Conservation (phyloP, 1,140 invertebrate genomes). For the Rhopalosiphum padi region DNA sequence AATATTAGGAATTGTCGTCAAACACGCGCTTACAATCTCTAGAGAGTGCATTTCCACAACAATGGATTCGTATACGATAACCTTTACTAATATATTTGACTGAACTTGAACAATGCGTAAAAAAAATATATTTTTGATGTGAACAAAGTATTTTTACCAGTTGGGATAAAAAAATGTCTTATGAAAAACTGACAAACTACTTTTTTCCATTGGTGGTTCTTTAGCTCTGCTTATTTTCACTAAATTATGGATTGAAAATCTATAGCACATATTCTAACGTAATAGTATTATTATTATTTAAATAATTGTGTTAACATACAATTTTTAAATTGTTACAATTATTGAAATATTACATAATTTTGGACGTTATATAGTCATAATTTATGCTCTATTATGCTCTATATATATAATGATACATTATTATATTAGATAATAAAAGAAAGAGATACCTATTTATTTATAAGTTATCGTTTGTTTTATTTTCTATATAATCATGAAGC, state of each 20-base stretch:
- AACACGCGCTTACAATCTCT: not conserved
- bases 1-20: constrained; percentile 21
- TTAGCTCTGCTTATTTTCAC: not conserved
- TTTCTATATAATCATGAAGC: too few relatives aligned
- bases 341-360: too few relatives aligned
- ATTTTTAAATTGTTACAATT: not conserved
- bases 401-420: too few relatives aligned
- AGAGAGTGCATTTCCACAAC: not conserved
- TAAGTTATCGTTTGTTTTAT: not conserved
- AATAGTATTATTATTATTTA: not conserved
- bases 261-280: not conserved
- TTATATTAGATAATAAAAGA: not conserved
- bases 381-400: too few relatives aligned
- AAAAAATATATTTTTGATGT: not conserved
- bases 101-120: not conserved
- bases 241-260: not conserved
- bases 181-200: not conserved
- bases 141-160: not conserved
- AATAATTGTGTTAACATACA: not conserved
- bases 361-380: too few relatives aligned
- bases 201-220: not conserved
- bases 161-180: not conserved
- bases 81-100: not conserved
- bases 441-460: not conserved
- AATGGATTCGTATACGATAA: not conserved